These are phyloP conservation scores for Rhinatrema bivittatum DNA, from an alignment of 2,797 vertebrate species.

Conservation along the genomic window DNA sequence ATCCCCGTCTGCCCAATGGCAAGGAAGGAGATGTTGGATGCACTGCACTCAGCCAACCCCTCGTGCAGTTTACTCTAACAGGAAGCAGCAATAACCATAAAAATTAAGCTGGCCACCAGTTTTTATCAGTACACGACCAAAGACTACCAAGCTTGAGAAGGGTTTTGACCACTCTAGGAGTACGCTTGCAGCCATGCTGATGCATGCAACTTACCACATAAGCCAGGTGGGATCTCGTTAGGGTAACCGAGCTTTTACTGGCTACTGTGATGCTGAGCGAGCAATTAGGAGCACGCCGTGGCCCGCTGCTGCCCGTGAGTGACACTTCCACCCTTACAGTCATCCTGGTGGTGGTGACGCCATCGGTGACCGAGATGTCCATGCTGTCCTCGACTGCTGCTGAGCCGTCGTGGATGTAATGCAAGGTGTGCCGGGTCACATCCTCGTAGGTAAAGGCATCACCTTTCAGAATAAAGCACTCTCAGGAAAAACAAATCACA, in stretches of 20 bases:
- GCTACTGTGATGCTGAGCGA: slow-evolving; percentile 64
- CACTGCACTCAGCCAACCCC: too few relatives aligned
- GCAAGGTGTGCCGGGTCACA: slow-evolving; percentile 66
- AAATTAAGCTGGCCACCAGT: too few relatives aligned
- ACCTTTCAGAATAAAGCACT: slow-evolving; percentile 50
- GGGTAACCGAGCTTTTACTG: slow-evolving; percentile 66
- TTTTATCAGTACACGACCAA: too few relatives aligned
- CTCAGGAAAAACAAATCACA: too few relatives aligned
- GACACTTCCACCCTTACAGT: slow-evolving; percentile 71
- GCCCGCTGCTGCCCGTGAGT: slow-evolving; percentile 44
- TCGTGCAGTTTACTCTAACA: too few relatives aligned
- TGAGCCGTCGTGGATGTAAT: slow-evolving; percentile 77
- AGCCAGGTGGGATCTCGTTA: slow-evolving; percentile 74
- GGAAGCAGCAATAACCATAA: too few relatives aligned
- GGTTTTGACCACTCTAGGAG: too few relatives aligned
- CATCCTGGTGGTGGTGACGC: slow-evolving; percentile 59
- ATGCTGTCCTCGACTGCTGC: slow-evolving; percentile 67
- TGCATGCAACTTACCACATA: slow-evolving; percentile 74
- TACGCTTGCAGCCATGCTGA: too few relatives aligned
- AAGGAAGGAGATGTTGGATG: too few relatives aligned
- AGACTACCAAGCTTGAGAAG: too few relatives aligned
- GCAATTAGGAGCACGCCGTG: slow-evolving; percentile 57
- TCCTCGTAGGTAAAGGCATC: slow-evolving; percentile 84
- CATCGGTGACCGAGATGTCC: slow-evolving; percentile 81
- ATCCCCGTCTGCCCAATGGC: too few relatives aligned